Evolutionary conservation across 35 echinoderm and acorn worm genomes (phyloP).

Genomic region (Hemicentrotus pulcherrimus): DNA sequence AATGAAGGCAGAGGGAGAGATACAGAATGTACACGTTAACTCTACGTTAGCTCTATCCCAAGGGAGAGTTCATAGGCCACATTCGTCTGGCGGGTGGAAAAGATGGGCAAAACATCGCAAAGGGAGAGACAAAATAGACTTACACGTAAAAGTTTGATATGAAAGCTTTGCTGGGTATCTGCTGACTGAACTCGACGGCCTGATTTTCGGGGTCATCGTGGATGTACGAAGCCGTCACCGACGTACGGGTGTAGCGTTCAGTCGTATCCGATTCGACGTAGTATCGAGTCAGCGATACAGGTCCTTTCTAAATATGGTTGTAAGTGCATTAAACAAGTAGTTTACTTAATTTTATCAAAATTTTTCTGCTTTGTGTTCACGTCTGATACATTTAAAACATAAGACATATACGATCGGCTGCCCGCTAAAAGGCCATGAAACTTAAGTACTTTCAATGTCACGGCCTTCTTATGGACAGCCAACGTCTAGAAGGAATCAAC

Average conservation of each 20-base stretch:
- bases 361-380: neutral
- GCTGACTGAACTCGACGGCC: conserved; percentile 68
- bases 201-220: conserved; percentile 54
- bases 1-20: neutral
- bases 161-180: conserved; percentile 73
- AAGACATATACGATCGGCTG: neutral
- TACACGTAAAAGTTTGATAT: conserved; percentile 85
- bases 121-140: conserved; percentile 17
- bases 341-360: neutral
- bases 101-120: too few relatives aligned
- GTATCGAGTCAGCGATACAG: conserved; percentile 58
- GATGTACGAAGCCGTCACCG: conserved; percentile 55
- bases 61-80: neutral
- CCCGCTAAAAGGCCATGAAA: too few relatives aligned
- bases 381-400: neutral
- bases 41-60: too few relatives aligned
- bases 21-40: neutral
- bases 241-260: conserved; percentile 74
- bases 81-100: neutral
- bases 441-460: too few relatives aligned
- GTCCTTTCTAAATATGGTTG: conserved; percentile 20
- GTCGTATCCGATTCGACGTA: conserved; percentile 67
- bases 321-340: neutral
- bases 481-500: too few relatives aligned
- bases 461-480: too few relatives aligned